Base-by-base conservation (phyloP, 2,888 invertebrate genomes). In the Pyrrhia umbra region DNA sequence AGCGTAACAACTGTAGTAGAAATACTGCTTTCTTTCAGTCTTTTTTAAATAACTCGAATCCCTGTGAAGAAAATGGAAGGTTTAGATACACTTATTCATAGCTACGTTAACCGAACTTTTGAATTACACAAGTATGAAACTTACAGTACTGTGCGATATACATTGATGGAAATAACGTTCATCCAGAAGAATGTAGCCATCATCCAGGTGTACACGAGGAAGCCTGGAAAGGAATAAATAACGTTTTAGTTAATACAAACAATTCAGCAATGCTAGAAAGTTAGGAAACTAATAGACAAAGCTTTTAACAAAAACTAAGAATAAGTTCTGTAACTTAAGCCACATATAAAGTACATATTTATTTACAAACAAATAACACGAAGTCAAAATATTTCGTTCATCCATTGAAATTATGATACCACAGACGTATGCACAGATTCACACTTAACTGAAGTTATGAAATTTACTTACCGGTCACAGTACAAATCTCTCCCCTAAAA, bases 121-220 rank as follows among this genome's bases (percentile, higher is more conserved):
- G n/a, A n/a, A n/a, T n/a, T n/a, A n/a, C n/a, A n/a, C n/a, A n/a
- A n/a, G n/a, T n/a, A n/a, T 42, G 5, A 9, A 79, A 95, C 96
- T 96, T 91, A 97, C 97, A 95, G 92, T 1, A 96, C 95, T 13
- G 95, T 94, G 77, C 96, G 95, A 94, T 96, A 97, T 56, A 97
- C 95, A 83, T 97, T 97, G 75, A 97, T 96, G 37, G 96, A 95
- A 21, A 96, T 95, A 6, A 96, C 93, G 81, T 96, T 97, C 89
- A 97, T 91, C 97, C 97, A 97, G 84, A 96, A 96, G 89, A 97
- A 97, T n/a, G 96, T 95, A 1, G 96, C 95, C 84, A 97, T 90
- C 91, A 96, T 96, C 88, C 96, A 95, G 71, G 95, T 95, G 82
- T 96, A 96, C 8, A 96, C 90, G 10, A 95, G 78, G 78, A 96